Conservation (phyloP, 2,797 vertebrate genomes). For the Simalia tracyae region DNA sequence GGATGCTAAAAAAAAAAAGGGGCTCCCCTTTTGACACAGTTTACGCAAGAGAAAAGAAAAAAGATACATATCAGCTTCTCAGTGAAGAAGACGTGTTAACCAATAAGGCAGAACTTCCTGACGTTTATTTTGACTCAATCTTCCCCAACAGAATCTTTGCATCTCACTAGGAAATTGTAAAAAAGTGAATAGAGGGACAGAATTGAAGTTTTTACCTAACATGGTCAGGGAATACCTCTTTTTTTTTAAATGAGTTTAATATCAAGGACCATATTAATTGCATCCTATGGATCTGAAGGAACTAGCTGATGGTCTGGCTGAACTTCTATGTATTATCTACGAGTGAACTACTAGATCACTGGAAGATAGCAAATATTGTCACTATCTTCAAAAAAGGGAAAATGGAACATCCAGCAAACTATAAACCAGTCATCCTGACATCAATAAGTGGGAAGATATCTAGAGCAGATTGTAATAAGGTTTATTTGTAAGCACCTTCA, state of each 20-base stretch:
- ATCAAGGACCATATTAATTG: neutral
- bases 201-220: neutral
- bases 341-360: neutral
- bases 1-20: neutral
- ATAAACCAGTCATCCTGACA: neutral
- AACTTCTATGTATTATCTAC: neutral
- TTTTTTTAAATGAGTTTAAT: neutral
- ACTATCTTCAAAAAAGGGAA: neutral
- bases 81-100: neutral
- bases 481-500: neutral
- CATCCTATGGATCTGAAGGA: neutral
- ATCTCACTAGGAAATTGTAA: neutral
- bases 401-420: neutral
- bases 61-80: neutral
- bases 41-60: neutral
- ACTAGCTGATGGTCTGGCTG: neutral
- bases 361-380: neutral
- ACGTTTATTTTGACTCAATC: no score
- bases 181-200: neutral
- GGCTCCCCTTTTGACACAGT: neutral
- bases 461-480: neutral
- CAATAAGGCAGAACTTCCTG: neutral
- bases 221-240: neutral
- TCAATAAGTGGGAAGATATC: neutral
- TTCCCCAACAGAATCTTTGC: neutral